Conservation (phyloP, 2,797 vertebrate species). For the Hephaestus fuliginosus region DNA sequence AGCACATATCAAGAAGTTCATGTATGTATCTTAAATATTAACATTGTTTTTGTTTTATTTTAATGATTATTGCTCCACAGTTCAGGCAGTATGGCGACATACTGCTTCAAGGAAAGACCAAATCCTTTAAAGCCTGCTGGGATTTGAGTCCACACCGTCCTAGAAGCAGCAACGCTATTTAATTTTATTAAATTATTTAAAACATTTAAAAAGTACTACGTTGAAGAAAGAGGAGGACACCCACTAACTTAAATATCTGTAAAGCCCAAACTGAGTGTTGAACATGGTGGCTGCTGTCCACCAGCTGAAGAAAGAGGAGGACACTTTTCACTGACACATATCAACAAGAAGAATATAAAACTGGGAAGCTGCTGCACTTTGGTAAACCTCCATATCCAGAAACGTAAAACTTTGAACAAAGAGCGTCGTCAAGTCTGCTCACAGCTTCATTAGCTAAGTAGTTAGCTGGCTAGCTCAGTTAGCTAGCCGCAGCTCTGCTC, state of each 20-base stretch:
- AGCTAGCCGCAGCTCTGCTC: neutral
- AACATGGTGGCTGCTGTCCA: neutral
- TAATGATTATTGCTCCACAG: neutral
- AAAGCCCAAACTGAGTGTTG: neutral
- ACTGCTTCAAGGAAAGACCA: neutral
- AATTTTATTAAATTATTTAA: neutral
- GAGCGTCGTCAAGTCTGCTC: neutral
- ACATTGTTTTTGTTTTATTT: no score
- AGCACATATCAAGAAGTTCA: no score
- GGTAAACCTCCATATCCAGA: neutral
- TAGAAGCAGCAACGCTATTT: no score
- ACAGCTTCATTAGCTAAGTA: neutral
- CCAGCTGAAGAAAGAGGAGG: conserved; percentile 4
- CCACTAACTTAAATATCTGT: neutral
- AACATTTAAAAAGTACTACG: neutral
- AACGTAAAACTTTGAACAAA: neutral
- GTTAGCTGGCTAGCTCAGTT: neutral
- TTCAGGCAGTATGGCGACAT: no score
- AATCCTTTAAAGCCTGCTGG: neutral
- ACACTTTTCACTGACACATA: neutral
- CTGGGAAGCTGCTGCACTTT: neutral
- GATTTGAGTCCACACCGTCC: neutral
- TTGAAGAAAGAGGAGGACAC: neutral
- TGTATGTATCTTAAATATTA: no score
- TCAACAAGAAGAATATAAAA: neutral